Base-by-base conservation (phyloP, 23 tunicate genomes). In the Pegea sp. region DNA sequence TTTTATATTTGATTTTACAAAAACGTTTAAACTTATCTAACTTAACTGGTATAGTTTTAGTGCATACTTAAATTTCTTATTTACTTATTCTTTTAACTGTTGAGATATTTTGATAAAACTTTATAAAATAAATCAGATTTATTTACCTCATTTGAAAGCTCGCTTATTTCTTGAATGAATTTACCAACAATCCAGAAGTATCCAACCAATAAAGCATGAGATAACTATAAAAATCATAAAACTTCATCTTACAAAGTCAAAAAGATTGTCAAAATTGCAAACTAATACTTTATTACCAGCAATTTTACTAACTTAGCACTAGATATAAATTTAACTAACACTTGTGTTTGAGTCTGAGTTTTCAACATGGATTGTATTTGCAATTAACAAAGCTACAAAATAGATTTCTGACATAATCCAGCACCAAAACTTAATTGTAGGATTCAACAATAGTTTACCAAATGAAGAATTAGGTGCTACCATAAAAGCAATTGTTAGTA, bases 351-450 rank as follows among this genome's bases (percentile, higher is more conserved):
- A 24, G 19, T 13, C 24, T 52, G 22, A n/a, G 26, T 20, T 22
- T 22, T 22, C 84, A 64, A 77, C 74, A 28, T 57, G 28, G 18
- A 84, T 53, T 4, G 95, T 84, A 54, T 84, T 84, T 1, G 64
- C 38, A 42, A 84, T 60, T 24, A 84, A 54, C 52, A 84, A 34
- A 19, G 69, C 16, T 18, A 84, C 75, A 42, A 84, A 84, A 0
- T 64, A 64, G 21, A 67, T 26, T 63, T 84, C 95, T 1, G 95
- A 84, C n/a, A 68, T 56, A 6, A 84, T 54, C 70, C 86, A 74
- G 51, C 95, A 84, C 71, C 78, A 72, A 43, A 84, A 84, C 55
- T 84, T 84, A 24, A 84, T 75, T 3, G 95, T 84, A 5, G 95
- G 95, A 64, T 84, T 84, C n/a, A 24, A 5, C 95, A 84, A 73